Base-by-base conservation (phyloP, 2,888 invertebrate genomes). In the Dione juno region DNA sequence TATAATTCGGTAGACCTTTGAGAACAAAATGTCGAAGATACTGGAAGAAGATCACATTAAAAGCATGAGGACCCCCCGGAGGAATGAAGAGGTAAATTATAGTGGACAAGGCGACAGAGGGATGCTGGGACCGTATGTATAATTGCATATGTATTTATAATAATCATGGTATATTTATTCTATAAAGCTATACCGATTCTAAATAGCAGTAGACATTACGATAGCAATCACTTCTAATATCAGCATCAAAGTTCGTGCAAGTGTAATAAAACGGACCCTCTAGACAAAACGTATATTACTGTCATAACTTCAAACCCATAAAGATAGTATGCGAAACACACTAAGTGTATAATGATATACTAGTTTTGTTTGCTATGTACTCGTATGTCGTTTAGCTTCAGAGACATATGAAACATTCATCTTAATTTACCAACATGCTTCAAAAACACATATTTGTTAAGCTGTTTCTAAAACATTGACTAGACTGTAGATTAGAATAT, bases 231-330 rank as follows among this genome's bases (percentile, higher is more conserved):
- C 37, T 43, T 61, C 28, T 45, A 43, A 45, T 43, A 45, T 61
- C 10, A 58, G 35, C n/a, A 35, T 28, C 54, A 54, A 43, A 43
- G 28, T 43, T 41, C 59, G n/a, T 45, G 28, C 28, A 16, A 28
- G 43, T 37, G 45, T n/a, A 69, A 69, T 69, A 69, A 69, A 69
- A 64, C 37, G 37, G 54, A 45, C 54, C 68, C 63, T 69, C 45
- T 35, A 64, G 68, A 53, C 63, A 64, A 57, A 63, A 63, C 54
- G 40, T 69, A 67, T 67, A 53, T 53, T 54, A 69, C 61, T 53
- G 63, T 61, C 68, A 64, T 69, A 48, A 69, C 68, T 69, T 54
- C 37, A 48, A 52, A 53, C 63, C 40, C 54, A 57, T 69, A 69
- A 69, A 69, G 68, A 69, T 69, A 69, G 63, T 64, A 48, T 14